Percentiles rank a stretch among this genome's conserved stretches.
Conservation (phyloP, 1,140 invertebrate genomes). For the Dolichoris vasculosae region DNA sequence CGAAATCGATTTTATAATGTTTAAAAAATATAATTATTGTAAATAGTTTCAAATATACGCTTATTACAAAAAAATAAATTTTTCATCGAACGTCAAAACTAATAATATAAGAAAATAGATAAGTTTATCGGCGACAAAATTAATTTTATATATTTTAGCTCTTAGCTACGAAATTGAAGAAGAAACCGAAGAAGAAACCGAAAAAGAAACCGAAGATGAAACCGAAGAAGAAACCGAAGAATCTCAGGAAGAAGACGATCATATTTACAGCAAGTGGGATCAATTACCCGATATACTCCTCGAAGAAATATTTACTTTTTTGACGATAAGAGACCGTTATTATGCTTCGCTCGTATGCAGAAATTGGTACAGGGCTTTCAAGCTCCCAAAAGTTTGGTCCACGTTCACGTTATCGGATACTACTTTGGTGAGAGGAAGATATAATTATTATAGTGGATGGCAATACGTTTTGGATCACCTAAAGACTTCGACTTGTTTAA, state of each 20-base stretch:
- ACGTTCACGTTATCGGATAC: constrained; percentile 83
- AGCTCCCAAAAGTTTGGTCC: constrained; percentile 84
- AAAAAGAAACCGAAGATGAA: too few species aligned
- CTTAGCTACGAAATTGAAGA: too few species aligned
- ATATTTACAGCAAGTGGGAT: constrained; percentile 79
- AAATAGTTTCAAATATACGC: not conserved
- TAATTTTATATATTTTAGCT: too few species aligned
- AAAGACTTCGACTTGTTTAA: constrained; percentile 82
- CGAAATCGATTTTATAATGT: not conserved
- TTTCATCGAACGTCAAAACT: not conserved
- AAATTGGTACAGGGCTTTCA: constrained; percentile 83
- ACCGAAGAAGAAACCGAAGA: constrained; percentile 74
- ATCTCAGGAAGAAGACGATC: constrained; percentile 64
- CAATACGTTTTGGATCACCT: constrained; percentile 86
- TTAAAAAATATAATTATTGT: not conserved
- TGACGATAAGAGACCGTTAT: constrained; percentile 82
- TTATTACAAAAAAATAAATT: not conserved
- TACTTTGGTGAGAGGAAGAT: constrained; percentile 84
- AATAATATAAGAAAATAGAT: not conserved
- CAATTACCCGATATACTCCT: constrained; percentile 84
- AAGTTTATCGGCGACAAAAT: too few species aligned
- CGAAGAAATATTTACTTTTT: constrained; percentile 84
- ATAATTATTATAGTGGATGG: constrained; percentile 90
- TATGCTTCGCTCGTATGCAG: constrained; percentile 83
- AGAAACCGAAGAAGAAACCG: too few species aligned